Percentiles rank a stretch among this genome's conserved stretches.
These are phyloP conservation scores for Diachasma alloeum DNA, from an alignment of 1,140 invertebrate species.

Conservation along the genomic window DNA sequence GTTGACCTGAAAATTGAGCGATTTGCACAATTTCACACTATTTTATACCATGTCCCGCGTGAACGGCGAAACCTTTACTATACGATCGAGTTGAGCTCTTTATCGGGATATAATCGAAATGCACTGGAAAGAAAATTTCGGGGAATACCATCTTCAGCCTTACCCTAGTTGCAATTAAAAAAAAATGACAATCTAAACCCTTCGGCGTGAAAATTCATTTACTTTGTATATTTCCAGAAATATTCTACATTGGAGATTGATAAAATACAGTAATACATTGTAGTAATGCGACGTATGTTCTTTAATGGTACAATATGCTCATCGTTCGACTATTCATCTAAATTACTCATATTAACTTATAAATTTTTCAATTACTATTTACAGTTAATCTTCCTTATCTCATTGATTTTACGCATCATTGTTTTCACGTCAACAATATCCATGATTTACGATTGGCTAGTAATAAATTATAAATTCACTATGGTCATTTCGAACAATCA, in stretches of 20 bases:
- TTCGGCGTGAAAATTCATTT: conserved; percentile 13
- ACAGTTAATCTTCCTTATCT: neutral
- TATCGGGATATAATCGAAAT: too few species aligned
- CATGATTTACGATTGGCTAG: conserved; percentile 3
- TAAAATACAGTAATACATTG: conserved; percentile 11
- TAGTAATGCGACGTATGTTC: neutral
- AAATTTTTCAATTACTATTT: neutral
- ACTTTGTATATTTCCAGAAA: conserved; percentile 8
- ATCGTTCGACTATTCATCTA: neutral
- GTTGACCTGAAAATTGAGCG: too few species aligned
- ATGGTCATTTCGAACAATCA: neutral
- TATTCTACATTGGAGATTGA: conserved; percentile 9
- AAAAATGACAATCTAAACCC: neutral
- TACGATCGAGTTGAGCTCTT: too few species aligned
- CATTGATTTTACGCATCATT: neutral
- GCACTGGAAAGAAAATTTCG: too few species aligned
- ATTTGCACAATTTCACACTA: too few species aligned
- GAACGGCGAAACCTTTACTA: too few species aligned
- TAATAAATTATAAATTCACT: conserved; percentile 20
- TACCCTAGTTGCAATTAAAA: neutral
- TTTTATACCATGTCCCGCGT: too few species aligned
- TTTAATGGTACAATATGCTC: neutral
- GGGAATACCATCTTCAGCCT: too few species aligned
- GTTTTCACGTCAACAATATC: neutral
- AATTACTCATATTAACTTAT: neutral